phyloP scores from a whole-genome alignment of 2,113 vertebrate species.

The Elgaria multicarinata region DNA sequence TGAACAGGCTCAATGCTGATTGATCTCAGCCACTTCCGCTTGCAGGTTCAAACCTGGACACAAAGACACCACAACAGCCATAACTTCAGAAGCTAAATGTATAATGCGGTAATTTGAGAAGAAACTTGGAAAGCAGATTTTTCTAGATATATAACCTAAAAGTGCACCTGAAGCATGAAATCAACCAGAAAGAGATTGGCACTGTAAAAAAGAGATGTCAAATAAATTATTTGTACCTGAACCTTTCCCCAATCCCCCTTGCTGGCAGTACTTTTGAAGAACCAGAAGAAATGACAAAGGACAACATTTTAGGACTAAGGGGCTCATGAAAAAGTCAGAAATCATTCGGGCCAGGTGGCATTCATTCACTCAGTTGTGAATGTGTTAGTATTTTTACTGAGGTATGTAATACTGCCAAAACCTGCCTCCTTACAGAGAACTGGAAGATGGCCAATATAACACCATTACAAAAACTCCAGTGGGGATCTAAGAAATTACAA shows the following conservation, averaged over 20 bases:
- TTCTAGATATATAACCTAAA: background rate
- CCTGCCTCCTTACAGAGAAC: background rate
- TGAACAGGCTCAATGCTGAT: no score
- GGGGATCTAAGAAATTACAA: background rate
- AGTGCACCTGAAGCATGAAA: background rate
- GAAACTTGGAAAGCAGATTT: background rate
- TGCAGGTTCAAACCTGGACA: background rate
- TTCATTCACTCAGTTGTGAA: background rate
- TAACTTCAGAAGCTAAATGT: background rate
- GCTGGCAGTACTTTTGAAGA: background rate
- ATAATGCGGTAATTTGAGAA: background rate
- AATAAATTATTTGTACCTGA: background rate
- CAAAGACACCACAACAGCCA: background rate
- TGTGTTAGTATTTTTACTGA: background rate
- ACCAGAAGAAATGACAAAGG: background rate
- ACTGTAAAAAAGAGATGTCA: background rate
- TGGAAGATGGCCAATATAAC: background rate
- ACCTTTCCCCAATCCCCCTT: background rate
- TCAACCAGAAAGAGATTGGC: background rate
- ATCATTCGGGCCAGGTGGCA: background rate
- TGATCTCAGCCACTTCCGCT: background rate
- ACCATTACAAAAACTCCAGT: background rate
- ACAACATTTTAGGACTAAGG: background rate
- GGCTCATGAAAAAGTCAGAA: background rate
- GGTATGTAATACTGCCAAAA: background rate